These are phyloP conservation scores for Chiloscyllium plagiosum DNA, from an alignment of 2,113 vertebrate species.

Conservation along the genomic window DNA sequence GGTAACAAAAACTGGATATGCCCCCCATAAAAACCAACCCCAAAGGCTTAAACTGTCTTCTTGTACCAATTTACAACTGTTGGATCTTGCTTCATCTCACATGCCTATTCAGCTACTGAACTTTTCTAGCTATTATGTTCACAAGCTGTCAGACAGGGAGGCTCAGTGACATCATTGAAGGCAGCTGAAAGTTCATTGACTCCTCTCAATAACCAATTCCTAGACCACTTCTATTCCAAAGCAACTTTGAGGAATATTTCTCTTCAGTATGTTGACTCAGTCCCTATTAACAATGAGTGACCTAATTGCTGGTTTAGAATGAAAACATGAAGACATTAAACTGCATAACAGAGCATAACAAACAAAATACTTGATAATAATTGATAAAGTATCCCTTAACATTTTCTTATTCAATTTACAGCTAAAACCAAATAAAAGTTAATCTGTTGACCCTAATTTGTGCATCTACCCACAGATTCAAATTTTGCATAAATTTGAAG, in stretches of 20 bases:
- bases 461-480: neutral
- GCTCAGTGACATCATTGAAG: neutral
- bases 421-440: neutral
- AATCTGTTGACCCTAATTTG: neutral
- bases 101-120: neutral
- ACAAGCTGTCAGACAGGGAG: neutral
- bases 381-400: neutral
- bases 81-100: neutral
- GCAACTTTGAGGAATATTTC: neutral
- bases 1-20: no score
- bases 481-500: neutral
- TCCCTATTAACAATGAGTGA: neutral
- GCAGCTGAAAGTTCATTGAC: neutral
- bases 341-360: neutral
- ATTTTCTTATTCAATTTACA: neutral
- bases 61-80: neutral
- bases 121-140: neutral
- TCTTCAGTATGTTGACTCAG: neutral
- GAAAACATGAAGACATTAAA: neutral
- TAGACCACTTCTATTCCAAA: neutral
- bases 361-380: neutral
- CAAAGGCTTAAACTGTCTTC: neutral
- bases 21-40: no score
- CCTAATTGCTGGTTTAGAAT: neutral
- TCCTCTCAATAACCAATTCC: neutral